phyloP scores from a whole-genome alignment of 2,113 vertebrate species.

The Harpagus bidentatus region DNA sequence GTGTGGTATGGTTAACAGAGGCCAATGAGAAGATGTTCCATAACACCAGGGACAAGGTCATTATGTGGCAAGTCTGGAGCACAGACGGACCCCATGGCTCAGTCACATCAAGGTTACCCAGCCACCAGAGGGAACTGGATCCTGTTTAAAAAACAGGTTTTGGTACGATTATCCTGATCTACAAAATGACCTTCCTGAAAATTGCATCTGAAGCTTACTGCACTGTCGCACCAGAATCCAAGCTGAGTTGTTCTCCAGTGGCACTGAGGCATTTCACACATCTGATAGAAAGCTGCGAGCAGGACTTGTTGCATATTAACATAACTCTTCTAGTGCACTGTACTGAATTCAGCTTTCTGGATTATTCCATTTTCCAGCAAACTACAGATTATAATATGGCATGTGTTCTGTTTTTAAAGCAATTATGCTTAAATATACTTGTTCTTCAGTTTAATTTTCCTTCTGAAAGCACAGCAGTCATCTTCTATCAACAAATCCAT shows the following conservation, averaged over 20 bases:
- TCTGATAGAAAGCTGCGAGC: neutral
- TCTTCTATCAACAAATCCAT: conserved; percentile 54
- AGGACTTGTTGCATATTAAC: neutral
- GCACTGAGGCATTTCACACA: neutral
- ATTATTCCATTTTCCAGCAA: conserved; percentile 52
- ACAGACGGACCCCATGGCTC: neutral
- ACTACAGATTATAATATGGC: neutral
- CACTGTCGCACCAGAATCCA: neutral
- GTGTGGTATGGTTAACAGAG: neutral
- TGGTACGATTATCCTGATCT: neutral
- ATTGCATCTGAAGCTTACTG: neutral
- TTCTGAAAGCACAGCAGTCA: conserved; percentile 43
- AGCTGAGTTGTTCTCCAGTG: neutral
- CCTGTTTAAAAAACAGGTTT: neutral
- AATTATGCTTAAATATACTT: conserved; percentile 62
- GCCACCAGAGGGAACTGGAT: neutral
- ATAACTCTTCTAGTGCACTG: neutral
- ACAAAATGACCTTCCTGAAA: neutral
- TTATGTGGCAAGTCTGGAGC: neutral
- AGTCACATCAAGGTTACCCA: neutral
- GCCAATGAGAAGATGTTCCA: fast-evolving
- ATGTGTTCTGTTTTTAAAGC: conserved; percentile 49
- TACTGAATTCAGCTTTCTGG: neutral
- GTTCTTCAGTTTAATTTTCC: conserved; percentile 49
- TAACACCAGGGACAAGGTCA: neutral